A percentile compares a stretch with the other conserved stretches of the same genome.
These are phyloP conservation scores for Ciconia stormi DNA, from an alignment of 2,113 vertebrate genomes.

Conservation along the genomic window DNA sequence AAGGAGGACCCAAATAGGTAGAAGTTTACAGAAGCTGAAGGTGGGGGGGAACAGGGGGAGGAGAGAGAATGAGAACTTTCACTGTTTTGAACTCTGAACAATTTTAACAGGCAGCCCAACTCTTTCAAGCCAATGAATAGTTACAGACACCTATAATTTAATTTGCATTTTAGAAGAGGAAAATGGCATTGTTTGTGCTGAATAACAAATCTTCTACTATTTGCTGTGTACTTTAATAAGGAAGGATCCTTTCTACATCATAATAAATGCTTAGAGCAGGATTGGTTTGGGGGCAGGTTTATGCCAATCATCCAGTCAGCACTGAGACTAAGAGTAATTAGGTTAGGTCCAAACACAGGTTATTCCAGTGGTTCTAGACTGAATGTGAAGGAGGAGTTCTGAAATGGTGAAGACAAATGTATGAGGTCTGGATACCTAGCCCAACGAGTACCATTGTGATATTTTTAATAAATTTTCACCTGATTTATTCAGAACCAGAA, in stretches of 20 bases:
- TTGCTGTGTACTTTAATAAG: background rate
- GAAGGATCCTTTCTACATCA: background rate
- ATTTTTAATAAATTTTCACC: background rate
- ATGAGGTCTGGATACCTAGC: background rate
- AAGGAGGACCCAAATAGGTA: background rate
- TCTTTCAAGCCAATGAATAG: background rate
- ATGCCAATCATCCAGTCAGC: background rate
- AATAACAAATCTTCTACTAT: background rate
- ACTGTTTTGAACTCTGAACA: background rate
- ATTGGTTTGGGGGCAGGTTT: background rate
- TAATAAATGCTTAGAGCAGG: background rate
- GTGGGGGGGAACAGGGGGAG: fast-evolving
- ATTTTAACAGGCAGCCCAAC: background rate
- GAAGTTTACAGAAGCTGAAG: background rate
- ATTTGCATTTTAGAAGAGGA: background rate
- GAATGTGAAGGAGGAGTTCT: background rate
- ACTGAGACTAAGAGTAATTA: background rate
- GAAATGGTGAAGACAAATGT: background rate
- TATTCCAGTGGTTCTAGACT: background rate
- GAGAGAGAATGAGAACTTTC: background rate
- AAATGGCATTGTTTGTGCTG: background rate
- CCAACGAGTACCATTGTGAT: background rate
- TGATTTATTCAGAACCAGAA: background rate
- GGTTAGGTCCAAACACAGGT: background rate
- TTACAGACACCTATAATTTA: background rate